phyloP scores from a whole-genome alignment of 2,888 invertebrate genomes.

The Strigamia maritima region DNA sequence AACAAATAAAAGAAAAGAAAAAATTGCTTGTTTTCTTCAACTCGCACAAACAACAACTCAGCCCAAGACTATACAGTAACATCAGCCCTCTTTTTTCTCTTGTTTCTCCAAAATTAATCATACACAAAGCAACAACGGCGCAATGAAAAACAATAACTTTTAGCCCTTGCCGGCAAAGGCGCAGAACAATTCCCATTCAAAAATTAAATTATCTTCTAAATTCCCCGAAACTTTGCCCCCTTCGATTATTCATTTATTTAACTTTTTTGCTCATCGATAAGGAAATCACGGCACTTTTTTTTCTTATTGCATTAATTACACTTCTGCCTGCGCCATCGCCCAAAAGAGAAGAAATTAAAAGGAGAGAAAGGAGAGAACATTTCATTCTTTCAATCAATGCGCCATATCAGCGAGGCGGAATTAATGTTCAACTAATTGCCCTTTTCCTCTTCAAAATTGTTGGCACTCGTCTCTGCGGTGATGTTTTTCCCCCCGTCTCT shows the following conservation, averaged over 20 bases:
- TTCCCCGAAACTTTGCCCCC: neutral
- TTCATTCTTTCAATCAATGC: constrained; percentile 21
- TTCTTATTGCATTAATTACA: neutral
- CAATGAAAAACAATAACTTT: neutral
- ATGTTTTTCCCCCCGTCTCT: neutral
- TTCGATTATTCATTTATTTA: neutral
- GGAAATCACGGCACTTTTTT: constrained; percentile 11
- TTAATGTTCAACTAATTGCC: constrained; percentile 13
- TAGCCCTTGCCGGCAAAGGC: neutral
- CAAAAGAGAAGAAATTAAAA: neutral
- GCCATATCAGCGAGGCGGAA: neutral
- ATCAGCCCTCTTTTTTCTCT: too few species aligned
- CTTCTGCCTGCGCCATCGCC: neutral
- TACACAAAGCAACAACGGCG: neutral
- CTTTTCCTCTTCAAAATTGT: constrained; percentile 15
- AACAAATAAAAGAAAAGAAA: neutral
- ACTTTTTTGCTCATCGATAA: constrained; percentile 6
- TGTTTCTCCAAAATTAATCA: neutral
- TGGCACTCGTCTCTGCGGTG: neutral
- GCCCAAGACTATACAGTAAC: neutral
- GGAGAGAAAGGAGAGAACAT: neutral
- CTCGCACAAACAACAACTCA: constrained; percentile 7
- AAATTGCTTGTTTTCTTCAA: neutral
- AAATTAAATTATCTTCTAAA: neutral
- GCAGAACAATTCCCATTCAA: neutral